phyloP scores from a whole-genome alignment of 2,113 vertebrate species.

The Connochaetes taurinus region DNA sequence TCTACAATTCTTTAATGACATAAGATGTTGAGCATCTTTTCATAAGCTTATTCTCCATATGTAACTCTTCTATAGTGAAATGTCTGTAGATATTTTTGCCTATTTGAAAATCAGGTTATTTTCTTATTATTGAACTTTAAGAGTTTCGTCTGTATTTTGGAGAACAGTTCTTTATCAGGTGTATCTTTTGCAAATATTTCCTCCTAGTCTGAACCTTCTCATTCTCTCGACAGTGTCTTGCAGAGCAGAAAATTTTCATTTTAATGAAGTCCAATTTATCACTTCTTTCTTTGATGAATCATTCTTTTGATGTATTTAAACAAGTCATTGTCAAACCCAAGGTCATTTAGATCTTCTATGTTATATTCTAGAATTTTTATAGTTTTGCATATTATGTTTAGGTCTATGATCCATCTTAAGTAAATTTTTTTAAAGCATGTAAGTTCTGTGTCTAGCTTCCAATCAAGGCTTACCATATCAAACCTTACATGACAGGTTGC shows the following conservation, averaged over 20 bases:
- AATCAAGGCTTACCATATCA: neutral
- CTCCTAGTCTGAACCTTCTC: neutral
- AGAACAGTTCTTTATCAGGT: neutral
- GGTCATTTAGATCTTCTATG: neutral
- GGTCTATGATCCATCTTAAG: neutral
- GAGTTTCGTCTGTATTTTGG: neutral
- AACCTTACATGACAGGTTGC: neutral
- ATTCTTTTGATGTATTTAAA: neutral
- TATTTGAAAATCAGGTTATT: neutral
- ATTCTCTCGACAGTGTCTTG: neutral
- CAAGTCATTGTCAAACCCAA: neutral
- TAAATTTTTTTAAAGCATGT: neutral
- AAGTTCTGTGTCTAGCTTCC: neutral
- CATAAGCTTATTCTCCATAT: neutral
- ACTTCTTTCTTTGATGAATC: neutral
- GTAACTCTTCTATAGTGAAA: neutral
- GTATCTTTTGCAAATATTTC: neutral
- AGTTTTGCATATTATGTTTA: neutral
- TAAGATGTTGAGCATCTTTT: neutral
- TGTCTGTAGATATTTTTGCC: neutral
- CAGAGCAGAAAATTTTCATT: neutral
- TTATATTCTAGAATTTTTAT: neutral
- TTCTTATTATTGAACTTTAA: neutral
- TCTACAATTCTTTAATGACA: neutral
- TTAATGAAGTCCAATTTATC: neutral